phyloP scores from a whole-genome alignment of 92 coral and sea anemone species.

The Micromussa lordhowensis region DNA sequence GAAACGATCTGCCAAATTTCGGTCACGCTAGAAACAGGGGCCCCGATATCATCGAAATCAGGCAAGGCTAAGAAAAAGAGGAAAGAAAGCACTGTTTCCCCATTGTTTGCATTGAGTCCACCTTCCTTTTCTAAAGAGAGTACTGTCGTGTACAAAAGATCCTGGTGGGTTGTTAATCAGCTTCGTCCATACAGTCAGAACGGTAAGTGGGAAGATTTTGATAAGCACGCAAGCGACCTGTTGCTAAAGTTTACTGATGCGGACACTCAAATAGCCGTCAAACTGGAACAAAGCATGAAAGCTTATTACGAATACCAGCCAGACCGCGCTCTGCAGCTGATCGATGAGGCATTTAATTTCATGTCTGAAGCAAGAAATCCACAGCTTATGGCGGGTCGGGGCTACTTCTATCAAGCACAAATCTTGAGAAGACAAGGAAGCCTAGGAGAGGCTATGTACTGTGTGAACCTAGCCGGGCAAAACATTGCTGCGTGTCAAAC shows the following conservation, averaged over 20 bases:
- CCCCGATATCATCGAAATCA: neutral
- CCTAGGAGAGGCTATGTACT: constrained; percentile 58
- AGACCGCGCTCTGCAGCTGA: constrained; percentile 43
- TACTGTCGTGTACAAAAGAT: constrained; percentile 16
- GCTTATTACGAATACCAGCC: constrained; percentile 55
- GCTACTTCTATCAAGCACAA: constrained; percentile 54
- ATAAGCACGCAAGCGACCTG: no score
- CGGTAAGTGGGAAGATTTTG: constrained; percentile 68
- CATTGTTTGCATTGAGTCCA: neutral
- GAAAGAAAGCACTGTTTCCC: neutral
- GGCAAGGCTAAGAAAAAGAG: constrained; percentile 1
- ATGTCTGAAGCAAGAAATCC: no score
- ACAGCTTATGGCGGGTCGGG: constrained; percentile 52
- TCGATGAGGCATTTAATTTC: constrained; percentile 32
- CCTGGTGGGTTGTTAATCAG: constrained; percentile 53
- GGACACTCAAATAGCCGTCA: constrained; percentile 63
- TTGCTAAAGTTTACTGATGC: no score
- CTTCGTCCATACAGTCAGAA: constrained; percentile 66
- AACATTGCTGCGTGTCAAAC: constrained; percentile 12
- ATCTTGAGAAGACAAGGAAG: constrained; percentile 54
- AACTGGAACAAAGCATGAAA: constrained; percentile 64
- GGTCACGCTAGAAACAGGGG: no score
- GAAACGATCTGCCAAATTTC: no score
- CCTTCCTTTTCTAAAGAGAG: no score
- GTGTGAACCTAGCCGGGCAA: constrained; percentile 58